Evolutionary conservation across 2,113 vertebrate genomes (phyloP), one percentile per base, ranked within the genome.

Genomic region (Rhipidura dahli): DNA sequence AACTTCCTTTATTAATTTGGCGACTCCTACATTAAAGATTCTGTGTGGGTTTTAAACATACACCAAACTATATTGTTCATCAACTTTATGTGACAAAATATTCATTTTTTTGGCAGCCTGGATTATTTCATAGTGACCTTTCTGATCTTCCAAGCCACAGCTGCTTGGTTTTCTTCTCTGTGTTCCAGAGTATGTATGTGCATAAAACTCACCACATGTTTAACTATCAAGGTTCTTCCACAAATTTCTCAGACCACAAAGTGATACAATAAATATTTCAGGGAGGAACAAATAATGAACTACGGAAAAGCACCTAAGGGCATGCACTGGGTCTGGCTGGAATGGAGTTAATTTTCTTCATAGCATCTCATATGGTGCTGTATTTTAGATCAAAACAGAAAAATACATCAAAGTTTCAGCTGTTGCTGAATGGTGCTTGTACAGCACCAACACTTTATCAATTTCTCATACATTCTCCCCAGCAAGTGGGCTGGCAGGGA

Each of bases 321-420:
- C 1, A 0, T 27, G 23, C 54, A 42, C 23, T 22, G 37, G 21
- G 15, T 57, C 53, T 76, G 44, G 39, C 35, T 83, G 50, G 27
- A 49, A 56, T 19, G 15, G 51, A 53, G 60, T 23, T 50, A 4
- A 42, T 65, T 40, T 92, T 88, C 73, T 73, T 61, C 60, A 49
- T 0, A 30, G 27, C 12, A 61, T 40, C 39, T 54, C 5, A 0
- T 30, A 42, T 4, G 27, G 21, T 30, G 13, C 30, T 54, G n/a
- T 50, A 23, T 8, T 83, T 83, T 37, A 37, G 44, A 51, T 44
- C 17, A 22, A 68, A 65, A 47, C 37, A 27, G 27, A 35, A 35
- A 14, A 39, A 57, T 26, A 11, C 23, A 60, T 28, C 0, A 2
- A 40, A 44, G 10, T 42, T 64, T 64, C 24, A 59, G 44, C 31